Conservation (phyloP, 2,113 vertebrate genomes). For the Aplodontia rufa region DNA sequence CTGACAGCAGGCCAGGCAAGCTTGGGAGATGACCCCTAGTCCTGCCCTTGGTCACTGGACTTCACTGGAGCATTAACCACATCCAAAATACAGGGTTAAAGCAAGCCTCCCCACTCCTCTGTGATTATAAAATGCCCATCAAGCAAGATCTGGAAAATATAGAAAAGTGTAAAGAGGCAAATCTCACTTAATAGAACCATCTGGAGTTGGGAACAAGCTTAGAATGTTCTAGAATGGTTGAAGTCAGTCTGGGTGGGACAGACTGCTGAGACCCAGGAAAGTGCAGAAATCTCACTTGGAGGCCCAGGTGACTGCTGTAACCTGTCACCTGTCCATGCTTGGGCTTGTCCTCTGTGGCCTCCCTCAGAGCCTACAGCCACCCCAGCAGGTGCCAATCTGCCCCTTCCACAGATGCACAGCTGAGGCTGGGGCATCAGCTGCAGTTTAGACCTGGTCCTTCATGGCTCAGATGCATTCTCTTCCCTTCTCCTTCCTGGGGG, state of each 20-base stretch:
- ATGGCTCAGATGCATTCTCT: not conserved
- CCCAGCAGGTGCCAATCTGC: rapidly evolving
- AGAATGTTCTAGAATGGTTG: not conserved
- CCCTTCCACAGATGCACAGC: rapidly evolving
- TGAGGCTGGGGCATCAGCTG: not conserved
- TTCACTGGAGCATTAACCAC: not conserved
- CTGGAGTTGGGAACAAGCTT: not conserved
- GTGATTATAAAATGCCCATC: not conserved
- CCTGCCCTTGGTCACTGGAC: not conserved
- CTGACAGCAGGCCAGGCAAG: not conserved
- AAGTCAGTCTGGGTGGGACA: not conserved
- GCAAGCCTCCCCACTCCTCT: rapidly evolving
- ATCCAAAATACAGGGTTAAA: not conserved
- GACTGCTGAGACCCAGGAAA: not conserved
- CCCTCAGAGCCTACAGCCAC: rapidly evolving
- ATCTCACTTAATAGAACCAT: not conserved
- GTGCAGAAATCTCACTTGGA: not conserved
- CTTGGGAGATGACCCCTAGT: not conserved
- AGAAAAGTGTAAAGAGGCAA: not conserved
- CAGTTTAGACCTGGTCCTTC: not conserved
- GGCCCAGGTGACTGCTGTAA: too few relatives aligned
- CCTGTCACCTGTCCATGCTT: rapidly evolving
- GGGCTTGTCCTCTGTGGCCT: rapidly evolving
- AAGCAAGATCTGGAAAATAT: not conserved
- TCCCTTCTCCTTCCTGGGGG: not conserved